phyloP scores from a whole-genome alignment of 2,113 vertebrate genomes.

The Hippocampus zosterae region DNA sequence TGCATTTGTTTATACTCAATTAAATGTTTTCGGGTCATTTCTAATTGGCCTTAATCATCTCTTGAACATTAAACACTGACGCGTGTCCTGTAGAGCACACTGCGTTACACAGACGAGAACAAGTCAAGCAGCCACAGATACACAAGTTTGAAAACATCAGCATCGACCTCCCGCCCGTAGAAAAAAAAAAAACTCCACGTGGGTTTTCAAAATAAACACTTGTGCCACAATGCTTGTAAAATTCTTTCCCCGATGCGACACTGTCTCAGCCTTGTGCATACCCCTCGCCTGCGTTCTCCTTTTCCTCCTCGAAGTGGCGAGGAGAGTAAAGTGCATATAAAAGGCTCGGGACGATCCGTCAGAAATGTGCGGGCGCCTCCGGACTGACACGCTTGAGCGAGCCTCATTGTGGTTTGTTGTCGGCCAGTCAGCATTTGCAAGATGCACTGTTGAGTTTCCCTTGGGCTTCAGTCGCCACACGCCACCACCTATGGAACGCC shows the following conservation, averaged over 20 bases:
- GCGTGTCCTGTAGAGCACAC: slow-evolving; percentile 24
- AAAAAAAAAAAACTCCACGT: slow-evolving; percentile 56
- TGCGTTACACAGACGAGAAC: slow-evolving; percentile 42
- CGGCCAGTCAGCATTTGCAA: slow-evolving; percentile 20
- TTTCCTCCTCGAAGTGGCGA: slow-evolving; percentile 50
- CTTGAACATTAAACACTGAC: slow-evolving; percentile 51
- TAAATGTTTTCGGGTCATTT: slow-evolving; percentile 17
- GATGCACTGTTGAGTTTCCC: slow-evolving; percentile 40
- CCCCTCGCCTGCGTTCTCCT: slow-evolving; percentile 58
- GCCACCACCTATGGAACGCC: neutral
- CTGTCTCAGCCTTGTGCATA: slow-evolving; percentile 70
- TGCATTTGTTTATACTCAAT: neutral
- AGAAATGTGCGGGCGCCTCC: slow-evolving; percentile 67
- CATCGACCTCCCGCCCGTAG: slow-evolving; percentile 8
- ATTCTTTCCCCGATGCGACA: slow-evolving; percentile 59
- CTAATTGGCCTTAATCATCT: neutral
- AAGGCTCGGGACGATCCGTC: slow-evolving; percentile 59
- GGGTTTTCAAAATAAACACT: slow-evolving; percentile 61
- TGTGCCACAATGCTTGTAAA: slow-evolving; percentile 70
- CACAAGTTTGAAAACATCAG: slow-evolving; percentile 31
- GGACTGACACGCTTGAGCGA: slow-evolving; percentile 33
- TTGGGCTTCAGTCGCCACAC: slow-evolving; percentile 8
- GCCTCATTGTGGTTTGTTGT: slow-evolving; percentile 31
- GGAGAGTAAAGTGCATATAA: slow-evolving; percentile 72
- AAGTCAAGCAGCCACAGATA: slow-evolving; percentile 54